These are phyloP conservation scores for Drosophila bipectinata DNA, from an alignment of 1,140 invertebrate genomes.

Conservation along the genomic window DNA sequence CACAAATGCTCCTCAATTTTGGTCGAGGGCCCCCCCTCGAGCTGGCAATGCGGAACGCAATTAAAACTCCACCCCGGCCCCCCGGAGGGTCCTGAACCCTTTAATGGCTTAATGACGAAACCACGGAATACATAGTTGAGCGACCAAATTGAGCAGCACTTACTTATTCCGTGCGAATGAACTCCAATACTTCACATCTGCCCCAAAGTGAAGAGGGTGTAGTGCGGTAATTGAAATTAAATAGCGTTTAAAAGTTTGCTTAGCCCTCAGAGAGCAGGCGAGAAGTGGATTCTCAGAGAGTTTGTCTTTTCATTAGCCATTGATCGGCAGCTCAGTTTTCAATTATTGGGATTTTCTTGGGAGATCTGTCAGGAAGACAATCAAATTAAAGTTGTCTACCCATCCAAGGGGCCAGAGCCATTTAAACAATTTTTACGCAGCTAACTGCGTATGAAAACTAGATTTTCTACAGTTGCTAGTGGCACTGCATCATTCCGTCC, in stretches of 20 bases:
- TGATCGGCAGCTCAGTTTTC: conserved; percentile 21
- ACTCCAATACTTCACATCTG: conserved; percentile 46
- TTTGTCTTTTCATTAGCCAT: conserved; percentile 49
- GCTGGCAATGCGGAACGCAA: conserved; percentile 39
- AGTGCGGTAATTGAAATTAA: conserved; percentile 48
- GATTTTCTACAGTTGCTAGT: conserved; percentile 32
- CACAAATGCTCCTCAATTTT: conserved; percentile 78
- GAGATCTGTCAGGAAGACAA: not conserved
- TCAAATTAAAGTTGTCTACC: conserved; percentile 7
- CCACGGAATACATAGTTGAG: conserved; percentile 76
- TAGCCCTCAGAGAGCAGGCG: conserved; percentile 1
- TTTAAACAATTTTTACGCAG: conserved; percentile 26
- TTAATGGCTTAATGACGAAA: conserved; percentile 79
- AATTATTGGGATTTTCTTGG: conserved; percentile 33
- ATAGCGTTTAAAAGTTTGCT: conserved; percentile 51
- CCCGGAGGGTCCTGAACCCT: conserved; percentile 19
- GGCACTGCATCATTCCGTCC: conserved; percentile 49
- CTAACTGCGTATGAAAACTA: conserved; percentile 50
- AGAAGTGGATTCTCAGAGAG: conserved; percentile 4
- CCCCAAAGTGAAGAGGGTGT: conserved; percentile 17
- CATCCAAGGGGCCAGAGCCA: conserved; percentile 6
- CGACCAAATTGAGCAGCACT: conserved; percentile 76
- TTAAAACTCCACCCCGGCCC: conserved; percentile 32
- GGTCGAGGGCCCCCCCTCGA: conserved; percentile 24
- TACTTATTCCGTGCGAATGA: conserved; percentile 64